Evolutionary conservation across 1,140 invertebrate genomes (phyloP), one percentile per base, ranked within the genome.

Genomic region (Acyrthosiphon pisum): DNA sequence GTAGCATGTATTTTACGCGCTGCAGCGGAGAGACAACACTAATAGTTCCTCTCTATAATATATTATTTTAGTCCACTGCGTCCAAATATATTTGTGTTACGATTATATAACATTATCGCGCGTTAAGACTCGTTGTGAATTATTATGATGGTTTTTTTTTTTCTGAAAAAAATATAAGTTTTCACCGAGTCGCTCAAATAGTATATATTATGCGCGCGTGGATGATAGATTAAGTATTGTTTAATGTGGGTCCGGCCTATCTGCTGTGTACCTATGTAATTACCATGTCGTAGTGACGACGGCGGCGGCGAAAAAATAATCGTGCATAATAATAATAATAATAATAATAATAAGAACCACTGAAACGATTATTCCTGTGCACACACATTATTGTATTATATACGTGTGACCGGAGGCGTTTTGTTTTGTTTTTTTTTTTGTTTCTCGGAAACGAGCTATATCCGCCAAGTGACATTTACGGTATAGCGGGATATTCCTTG

Each of bases 191-290:
- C 11, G 30, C 60, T 14, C n/a, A 18, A 53, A 53, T n/a, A 76
- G n/a, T n/a, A 20, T 60, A 48, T 53, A 23, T 6, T 53, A 68
- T 68, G 60, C 9, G 30, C 60, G 14, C n/a, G 84, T 30, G 41
- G 84, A 86, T 86, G 41, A 86, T 41, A 26, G 83, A 86, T 46
- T 46, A 86, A 44, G 41, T 86, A 86, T 86, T 46, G 84, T 86
- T 46, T 86, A 86, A 86, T 86, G 60, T n/a, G 60, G 30, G 30
- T 76, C 30, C 26, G 56, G 56, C 30, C 9, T 60, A 60, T 60
- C 30, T n/a, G 41, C 41, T 41, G 41, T 41, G 2, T 3, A 14
- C n/a, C n/a, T 68, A 76, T 76, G n/a, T n/a, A n/a, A 76, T 76
- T 76, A 76, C 30, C 14, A 6, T 76, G n/a, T 76, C 60, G 60